Conservation (phyloP, 2,888 invertebrate genomes). For the Synergus itoensis region DNA sequence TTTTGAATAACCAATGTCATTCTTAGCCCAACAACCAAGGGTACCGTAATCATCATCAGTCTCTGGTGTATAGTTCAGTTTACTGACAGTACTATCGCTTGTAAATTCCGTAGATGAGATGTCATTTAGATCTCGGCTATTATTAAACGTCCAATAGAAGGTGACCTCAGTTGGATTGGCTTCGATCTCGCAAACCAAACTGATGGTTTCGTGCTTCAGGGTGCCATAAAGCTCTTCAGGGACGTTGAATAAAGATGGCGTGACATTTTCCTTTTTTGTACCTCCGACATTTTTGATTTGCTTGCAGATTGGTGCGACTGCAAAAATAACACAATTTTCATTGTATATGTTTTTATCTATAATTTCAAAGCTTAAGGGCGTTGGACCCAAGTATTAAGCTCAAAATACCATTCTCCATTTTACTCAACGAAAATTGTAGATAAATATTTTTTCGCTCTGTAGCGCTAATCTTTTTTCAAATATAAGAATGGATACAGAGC, state of each 20-base stretch:
- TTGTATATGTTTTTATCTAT: conserved; percentile 16
- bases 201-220: conserved; percentile 91
- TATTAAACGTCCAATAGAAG: conserved; percentile 96
- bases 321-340: conserved; percentile 27
- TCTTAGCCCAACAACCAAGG: conserved; percentile 91
- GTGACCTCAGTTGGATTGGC: conserved; percentile 90
- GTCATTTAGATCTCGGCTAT: conserved; percentile 89
- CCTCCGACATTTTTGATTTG: conserved; percentile 64
- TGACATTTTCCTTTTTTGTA: conserved; percentile 59
- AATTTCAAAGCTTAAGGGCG: background rate
- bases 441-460: too few species aligned
- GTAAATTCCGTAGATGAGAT: conserved; percentile 82
- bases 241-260: conserved; percentile 77
- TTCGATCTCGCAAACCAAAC: conserved; percentile 91
- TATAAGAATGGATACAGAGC: too few species aligned
- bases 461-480: too few species aligned
- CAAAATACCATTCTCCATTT: too few species aligned
- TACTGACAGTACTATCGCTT: conserved; percentile 83
- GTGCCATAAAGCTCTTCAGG: conserved; percentile 91
- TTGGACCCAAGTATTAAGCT: too few species aligned
- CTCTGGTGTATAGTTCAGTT: conserved; percentile 90
- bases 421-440: too few species aligned
- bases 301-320: conserved; percentile 74
- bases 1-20: conserved; percentile 89
- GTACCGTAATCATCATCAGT: conserved; percentile 94